A percentile compares a stretch with the other conserved stretches of the same genome.
Conservation (phyloP, 1,140 invertebrate genomes). For the Heliconius eleuchia region DNA sequence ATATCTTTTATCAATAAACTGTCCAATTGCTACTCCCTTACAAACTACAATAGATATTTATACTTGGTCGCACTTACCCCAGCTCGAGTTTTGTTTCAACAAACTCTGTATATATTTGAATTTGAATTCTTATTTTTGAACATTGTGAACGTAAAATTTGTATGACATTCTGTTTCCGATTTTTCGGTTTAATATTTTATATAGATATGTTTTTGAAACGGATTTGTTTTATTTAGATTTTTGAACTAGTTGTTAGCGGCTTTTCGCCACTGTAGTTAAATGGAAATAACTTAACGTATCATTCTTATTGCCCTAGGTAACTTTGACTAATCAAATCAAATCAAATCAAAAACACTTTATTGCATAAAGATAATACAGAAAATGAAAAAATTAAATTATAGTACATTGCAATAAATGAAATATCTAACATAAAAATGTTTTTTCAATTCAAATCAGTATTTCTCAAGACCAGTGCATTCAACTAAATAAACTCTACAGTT, state of each 20-base stretch:
- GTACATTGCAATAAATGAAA: no score
- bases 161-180: slow-evolving; percentile 29
- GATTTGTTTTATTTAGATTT: background rate
- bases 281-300: no score
- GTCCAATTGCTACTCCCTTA: background rate
- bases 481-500: no score
- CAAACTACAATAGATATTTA: slow-evolving; percentile 29
- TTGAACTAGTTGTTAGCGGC: background rate
- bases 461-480: no score
- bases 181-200: slow-evolving; percentile 3
- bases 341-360: no score
- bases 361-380: no score
- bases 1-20: background rate
- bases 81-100: slow-evolving; percentile 51
- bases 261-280: no score
- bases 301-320: no score
- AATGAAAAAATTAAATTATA: no score
- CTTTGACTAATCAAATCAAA: no score
- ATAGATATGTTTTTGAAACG: background rate
- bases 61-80: slow-evolving; percentile 49
- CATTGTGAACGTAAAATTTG: slow-evolving; percentile 29
- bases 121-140: slow-evolving; percentile 29
- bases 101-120: slow-evolving; percentile 45
- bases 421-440: no score
- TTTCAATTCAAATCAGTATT: no score